A percentile compares a stretch with the other conserved stretches of the same genome.
Evolutionary conservation across 2,797 vertebrate species (phyloP).

Genomic region (Chromis chromis): DNA sequence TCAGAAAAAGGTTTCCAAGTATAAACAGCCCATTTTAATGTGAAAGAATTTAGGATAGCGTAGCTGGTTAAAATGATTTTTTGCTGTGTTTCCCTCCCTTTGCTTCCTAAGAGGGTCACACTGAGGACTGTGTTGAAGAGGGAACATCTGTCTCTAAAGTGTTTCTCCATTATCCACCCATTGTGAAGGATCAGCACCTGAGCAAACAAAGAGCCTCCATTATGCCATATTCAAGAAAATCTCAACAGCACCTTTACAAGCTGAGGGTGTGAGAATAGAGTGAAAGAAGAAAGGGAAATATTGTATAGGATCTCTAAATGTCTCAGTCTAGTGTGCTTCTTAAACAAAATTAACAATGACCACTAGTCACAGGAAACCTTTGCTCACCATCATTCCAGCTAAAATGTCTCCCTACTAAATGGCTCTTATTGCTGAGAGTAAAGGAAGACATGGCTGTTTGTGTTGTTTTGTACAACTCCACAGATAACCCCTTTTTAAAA

Average conservation of each 20-base stretch:
- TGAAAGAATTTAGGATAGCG: conserved; percentile 33
- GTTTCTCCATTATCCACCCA: conserved; percentile 80
- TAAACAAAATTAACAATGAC: conserved; percentile 72
- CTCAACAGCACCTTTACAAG: conserved; percentile 62
- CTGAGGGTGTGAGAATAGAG: conserved; percentile 52
- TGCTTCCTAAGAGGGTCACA: conserved; percentile 74
- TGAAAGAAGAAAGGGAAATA: conserved; percentile 62
- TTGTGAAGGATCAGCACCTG: conserved; percentile 80
- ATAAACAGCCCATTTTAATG: conserved; percentile 53
- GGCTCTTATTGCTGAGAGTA: conserved; percentile 53
- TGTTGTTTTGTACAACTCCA: conserved; percentile 56
- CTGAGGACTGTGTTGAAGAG: conserved; percentile 79
- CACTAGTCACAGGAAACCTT: conserved; percentile 67
- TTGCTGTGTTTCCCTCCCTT: conserved; percentile 49
- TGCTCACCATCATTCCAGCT: conserved; percentile 55
- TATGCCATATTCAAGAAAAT: conserved; percentile 75
- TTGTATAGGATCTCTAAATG: conserved; percentile 61
- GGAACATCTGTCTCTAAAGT: conserved; percentile 85
- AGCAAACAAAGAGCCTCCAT: conserved; percentile 84
- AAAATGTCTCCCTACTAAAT: conserved; percentile 58
- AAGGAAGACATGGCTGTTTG: conserved; percentile 56
- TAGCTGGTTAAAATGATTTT: conserved; percentile 42
- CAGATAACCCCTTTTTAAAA: conserved; percentile 72
- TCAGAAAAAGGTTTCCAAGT: conserved; percentile 44
- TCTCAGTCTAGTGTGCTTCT: conserved; percentile 65